Evolutionary conservation across 2,797 vertebrate genomes (phyloP), one percentile per base, ranked within the genome.

Genomic region (Sternarchorhynchus goeldii): DNA sequence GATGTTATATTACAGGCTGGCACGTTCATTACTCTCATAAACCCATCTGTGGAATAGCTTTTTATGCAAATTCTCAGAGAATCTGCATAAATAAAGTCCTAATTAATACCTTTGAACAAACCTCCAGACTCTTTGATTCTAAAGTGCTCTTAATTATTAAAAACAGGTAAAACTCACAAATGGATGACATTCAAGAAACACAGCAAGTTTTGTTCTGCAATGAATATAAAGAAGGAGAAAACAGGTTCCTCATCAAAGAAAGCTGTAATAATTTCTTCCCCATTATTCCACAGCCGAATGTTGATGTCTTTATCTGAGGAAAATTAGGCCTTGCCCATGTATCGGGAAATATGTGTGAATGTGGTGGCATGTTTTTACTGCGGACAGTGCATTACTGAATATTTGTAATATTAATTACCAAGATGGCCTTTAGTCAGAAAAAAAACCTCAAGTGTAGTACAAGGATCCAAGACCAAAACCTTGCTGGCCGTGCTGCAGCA

Each of bases 61-160:
- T 93, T 93, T 93, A 94, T 94, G 93, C 91, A 92, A 93, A 94
- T 94, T 88, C 84, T 85, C 85, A 76, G 88, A 86, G 87, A 91
- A 93, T 93, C 92, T 93, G 90, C 93, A 94, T 94, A 94, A 93
- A 93, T 93, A 93, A 94, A 93, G 89, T 93, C 92, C 88, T 92
- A 94, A 93, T 93, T 93, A 93, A 93, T 93, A 93, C 89, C 90
- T 93, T 87, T 92, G 88, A 90, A 91, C 88, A 92, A 92, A 91
- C 87, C 90, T 90, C 88, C 73, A 86, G 85, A 89, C 89, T 91
- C 88, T 92, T 90, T 92, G 89, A 90, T 91, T 90, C 88, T 86
- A 90, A 90, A 92, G 89, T 88, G 88, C 88, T 91, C 85, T 85
- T 91, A 91, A 92, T 92, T 91, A 90, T 89, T 88, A 89, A 90